Conservation (phyloP, 2,888 invertebrate species). For the Limnephilus marmoratus region DNA sequence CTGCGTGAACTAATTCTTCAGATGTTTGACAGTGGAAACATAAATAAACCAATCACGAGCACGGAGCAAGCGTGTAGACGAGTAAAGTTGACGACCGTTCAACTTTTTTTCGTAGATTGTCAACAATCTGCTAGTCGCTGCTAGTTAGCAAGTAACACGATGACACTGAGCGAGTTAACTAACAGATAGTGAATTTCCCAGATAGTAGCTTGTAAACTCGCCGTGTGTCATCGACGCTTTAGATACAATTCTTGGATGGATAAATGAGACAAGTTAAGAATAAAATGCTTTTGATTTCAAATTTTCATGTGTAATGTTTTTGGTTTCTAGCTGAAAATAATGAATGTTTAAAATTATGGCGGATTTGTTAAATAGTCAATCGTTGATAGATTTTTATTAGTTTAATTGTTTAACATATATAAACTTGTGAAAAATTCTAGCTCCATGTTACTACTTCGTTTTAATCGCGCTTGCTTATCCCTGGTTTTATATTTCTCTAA, state of each 20-base stretch:
- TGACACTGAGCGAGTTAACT: no score
- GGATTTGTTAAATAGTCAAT: constrained; percentile 24
- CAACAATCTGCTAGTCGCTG: no score
- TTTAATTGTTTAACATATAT: background rate
- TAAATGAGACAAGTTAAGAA: background rate
- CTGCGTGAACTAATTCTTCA: no score
- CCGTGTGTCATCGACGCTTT: no score
- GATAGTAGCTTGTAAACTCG: no score
- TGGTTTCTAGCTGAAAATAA: background rate
- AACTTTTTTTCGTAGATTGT: no score
- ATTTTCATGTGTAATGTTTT: background rate
- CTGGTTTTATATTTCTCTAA: background rate
- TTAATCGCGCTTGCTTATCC: background rate
- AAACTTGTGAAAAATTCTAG: background rate
- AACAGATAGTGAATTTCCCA: no score
- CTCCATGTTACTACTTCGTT: background rate
- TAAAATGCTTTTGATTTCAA: background rate
- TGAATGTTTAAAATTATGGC: background rate
- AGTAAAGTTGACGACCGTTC: no score
- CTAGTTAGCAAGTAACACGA: no score
- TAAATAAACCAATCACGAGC: no score
- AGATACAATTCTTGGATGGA: background rate
- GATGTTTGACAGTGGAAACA: no score
- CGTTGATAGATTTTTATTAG: constrained; percentile 2
- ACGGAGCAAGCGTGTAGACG: no score